Base-by-base conservation (phyloP, 2,113 vertebrate genomes). In the Salvelinus alpinus region DNA sequence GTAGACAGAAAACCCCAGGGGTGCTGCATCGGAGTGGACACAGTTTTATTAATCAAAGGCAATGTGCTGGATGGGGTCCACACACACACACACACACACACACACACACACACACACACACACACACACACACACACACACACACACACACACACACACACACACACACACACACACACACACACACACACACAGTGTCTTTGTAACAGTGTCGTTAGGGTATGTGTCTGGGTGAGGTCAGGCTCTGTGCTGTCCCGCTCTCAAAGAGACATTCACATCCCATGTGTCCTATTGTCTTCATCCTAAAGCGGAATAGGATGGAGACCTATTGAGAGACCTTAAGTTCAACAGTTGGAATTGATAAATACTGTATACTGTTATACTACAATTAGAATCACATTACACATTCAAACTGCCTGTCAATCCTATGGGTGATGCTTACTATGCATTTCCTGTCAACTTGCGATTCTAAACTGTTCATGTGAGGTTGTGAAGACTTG, bases 131-230 rank as follows among this genome's bases (percentile, higher is more conserved):
- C 48, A 34, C 64, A 87, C 38, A 9, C 38, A 80, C 87, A 85
- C 85, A 64, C 48, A 51, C 14, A 38, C 34, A 38, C 34, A 38
- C 34, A 38, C 34, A 38, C 34, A 38, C 34, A 51, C 48, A 51
- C 48, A 51, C 48, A 16, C 48, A 34, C 64, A 87, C 38, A 9
- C 38, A 80, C 34, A 51, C 48, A 51, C 48, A 51, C 48, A 16
- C 48, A 44, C 38, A 44, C 9, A 44, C 9, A 44, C n/a, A 51
- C 64, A 80, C 80, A 65, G 79, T 77, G 83, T 88, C 90, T 92
- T 91, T 91, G 87, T 93, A 81, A 80, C 27, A 44, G 86, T 89
- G 90, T 91, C 88, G 90, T 88, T 87, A 88, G 86, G 86, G 80
- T 85, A 85, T 87, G 51, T 76, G 88, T 88, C 85, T 88, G 78